Percentiles rank a stretch among this genome's conserved stretches.
Conservation (phyloP, 2,797 vertebrate species). For the Hafferia zeledoni region DNA sequence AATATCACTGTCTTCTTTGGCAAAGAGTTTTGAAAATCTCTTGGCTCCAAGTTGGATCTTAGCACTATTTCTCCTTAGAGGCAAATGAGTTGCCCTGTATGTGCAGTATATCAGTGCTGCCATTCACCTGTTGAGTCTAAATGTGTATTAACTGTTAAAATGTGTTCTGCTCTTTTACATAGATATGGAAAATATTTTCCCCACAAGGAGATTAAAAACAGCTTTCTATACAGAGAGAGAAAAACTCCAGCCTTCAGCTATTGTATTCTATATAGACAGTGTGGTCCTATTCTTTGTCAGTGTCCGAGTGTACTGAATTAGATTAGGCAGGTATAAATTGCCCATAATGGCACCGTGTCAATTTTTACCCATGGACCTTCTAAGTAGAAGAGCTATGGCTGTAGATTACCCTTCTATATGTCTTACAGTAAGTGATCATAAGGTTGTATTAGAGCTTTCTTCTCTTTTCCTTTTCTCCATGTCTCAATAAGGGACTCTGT, state of each 20-base stretch:
- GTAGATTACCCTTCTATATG: not conserved
- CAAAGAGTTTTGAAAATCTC: not conserved
- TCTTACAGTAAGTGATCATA: not conserved
- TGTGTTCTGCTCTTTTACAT: not conserved
- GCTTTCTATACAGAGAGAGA: not conserved
- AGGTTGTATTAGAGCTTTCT: not conserved
- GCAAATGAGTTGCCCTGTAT: fast-evolving
- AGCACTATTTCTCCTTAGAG: not conserved
- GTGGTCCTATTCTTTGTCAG: not conserved
- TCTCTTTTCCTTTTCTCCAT: not conserved
- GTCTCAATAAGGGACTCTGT: not conserved
- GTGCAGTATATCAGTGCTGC: not conserved
- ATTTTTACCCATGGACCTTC: not conserved
- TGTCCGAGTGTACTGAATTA: not conserved
- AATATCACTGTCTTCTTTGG: not conserved
- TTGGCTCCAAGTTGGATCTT: not conserved
- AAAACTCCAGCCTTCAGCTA: not conserved
- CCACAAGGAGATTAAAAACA: not conserved
- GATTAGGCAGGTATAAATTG: not conserved
- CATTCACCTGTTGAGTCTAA: not conserved
- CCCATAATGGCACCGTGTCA: not conserved
- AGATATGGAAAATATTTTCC: not conserved
- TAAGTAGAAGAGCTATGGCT: not conserved
- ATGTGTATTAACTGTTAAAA: not conserved
- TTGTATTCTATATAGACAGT: not conserved